Evolutionary conservation across 2,797 vertebrate species (phyloP), one percentile per base, ranked within the genome.

Genomic region (Megalops cyprinoides): DNA sequence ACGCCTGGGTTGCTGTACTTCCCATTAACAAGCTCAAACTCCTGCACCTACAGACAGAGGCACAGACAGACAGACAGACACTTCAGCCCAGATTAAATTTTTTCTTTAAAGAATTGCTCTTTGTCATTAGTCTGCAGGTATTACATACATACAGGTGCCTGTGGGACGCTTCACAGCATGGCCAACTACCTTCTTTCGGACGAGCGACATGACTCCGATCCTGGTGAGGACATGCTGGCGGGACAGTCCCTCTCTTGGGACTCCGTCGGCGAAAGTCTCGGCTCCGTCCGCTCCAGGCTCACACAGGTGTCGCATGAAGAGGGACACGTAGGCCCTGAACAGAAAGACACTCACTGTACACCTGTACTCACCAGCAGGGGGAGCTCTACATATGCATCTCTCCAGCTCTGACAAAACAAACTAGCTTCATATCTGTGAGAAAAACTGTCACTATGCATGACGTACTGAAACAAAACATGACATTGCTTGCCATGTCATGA

Each of bases 201-300:
- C 98, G 25, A 99, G 95, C 1, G 98, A 99, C 98, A 99, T 99
- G 89, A 99, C 98, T 44, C 98, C 98, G 0, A 99, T 99, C 83
- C 98, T 92, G 0, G 98, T 99, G 82, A 99, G 96, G 84, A 99
- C 97, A 0, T 99, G 98, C 90, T 99, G 98, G 25, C 98, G 96
- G 0, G 98, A 99, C 55, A 99, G 93, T 4, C 98, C 98, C 77
- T 99, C 98, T 0, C 97, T 95, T 0, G 98, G 98, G 83, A 99
- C 98, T 0, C 98, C 98, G 0, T 99, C 98, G 0, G 98, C 98
- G 23, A 99, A 99, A 79, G 98, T 98, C 82, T 99, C 98, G 0
- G 98, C 97, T 0, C 98, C 98, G 0, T 99, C 98, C 0, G 98
- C 98, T 39, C 97, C 98, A 0, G 98, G 98, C 81, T 99, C 98